Conservation (phyloP, 2,888 invertebrate species). For the Monopis laevigella region DNA sequence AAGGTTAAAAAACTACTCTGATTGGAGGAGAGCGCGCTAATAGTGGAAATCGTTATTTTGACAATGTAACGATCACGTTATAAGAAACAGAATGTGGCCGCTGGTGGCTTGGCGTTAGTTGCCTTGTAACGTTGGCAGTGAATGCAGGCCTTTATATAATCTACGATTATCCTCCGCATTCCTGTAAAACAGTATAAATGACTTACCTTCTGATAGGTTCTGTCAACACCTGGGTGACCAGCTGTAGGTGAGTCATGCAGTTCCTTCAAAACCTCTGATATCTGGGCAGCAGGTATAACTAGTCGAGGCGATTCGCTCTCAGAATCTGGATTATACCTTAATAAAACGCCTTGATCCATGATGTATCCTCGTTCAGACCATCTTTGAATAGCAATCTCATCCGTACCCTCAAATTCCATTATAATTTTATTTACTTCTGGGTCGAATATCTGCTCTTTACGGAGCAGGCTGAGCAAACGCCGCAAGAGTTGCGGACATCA, state of each 20-base stretch:
- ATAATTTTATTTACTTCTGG: conserved; percentile 20
- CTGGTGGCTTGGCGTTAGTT: no score
- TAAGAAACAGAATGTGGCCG: no score
- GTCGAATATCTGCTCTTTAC: no score
- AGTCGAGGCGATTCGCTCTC: conserved; percentile 10
- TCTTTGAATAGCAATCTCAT: conserved; percentile 2
- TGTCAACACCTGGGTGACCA: no score
- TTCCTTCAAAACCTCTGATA: conserved; percentile 18
- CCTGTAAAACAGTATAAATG: conserved; percentile 19
- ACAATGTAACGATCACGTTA: no score
- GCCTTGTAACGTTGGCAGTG: conserved; percentile 26
- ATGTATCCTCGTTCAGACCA: conserved; percentile 12
- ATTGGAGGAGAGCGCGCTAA: no score
- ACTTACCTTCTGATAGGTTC: conserved; percentile 15
- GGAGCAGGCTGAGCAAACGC: no score
- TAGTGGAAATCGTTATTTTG: no score
- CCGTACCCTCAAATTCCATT: conserved; percentile 18
- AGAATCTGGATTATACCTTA: conserved; percentile 3
- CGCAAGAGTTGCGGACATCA: conserved; percentile 12
- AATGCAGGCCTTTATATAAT: conserved; percentile 20
- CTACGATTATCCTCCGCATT: conserved; percentile 19
- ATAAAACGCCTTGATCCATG: conserved; percentile 9
- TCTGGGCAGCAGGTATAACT: not conserved
- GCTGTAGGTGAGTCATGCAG: conserved; percentile 18
- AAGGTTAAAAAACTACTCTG: no score